Conservation (phyloP, 1,140 invertebrate genomes). For the Papilio helenus region DNA sequence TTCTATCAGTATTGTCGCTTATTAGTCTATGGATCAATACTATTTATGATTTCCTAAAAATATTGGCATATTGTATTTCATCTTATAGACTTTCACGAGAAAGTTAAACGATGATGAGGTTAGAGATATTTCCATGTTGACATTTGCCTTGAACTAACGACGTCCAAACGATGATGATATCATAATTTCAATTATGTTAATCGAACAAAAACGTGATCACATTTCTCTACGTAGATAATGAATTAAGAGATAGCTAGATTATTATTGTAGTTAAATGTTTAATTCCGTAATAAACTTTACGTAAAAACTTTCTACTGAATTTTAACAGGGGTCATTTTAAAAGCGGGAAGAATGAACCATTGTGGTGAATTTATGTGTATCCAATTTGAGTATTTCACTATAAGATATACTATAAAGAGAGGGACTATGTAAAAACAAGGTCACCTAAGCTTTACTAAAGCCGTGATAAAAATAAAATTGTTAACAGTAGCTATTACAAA, state of each 20-base stretch:
- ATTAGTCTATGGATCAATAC: not conserved
- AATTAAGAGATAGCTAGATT: not conserved
- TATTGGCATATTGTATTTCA: not conserved
- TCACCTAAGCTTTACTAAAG: not conserved
- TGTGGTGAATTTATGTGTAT: not conserved
- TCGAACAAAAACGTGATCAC: not conserved
- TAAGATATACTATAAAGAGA: too few relatives aligned
- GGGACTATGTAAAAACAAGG: not conserved
- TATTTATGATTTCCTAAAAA: not conserved
- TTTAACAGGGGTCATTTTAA: not conserved
- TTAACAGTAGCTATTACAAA: slow-evolving; percentile 4
- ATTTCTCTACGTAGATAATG: slow-evolving; percentile 21
- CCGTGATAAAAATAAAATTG: slow-evolving; percentile 4
- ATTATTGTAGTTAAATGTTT: not conserved
- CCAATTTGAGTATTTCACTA: not conserved
- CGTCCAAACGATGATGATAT: slow-evolving; percentile 8
- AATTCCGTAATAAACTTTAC: not conserved
- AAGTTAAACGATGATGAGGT: slow-evolving; percentile 1
- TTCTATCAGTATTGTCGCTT: not conserved
- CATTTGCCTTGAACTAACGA: slow-evolving; percentile 23
- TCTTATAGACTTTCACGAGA: slow-evolving; percentile 5
- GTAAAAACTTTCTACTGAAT: not conserved
- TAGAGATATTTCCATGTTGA: slow-evolving; percentile 9
- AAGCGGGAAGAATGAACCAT: not conserved
- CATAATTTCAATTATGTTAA: slow-evolving; percentile 16